Base-by-base conservation (phyloP, 1,140 invertebrate genomes). In the Trissolcus basalis region DNA sequence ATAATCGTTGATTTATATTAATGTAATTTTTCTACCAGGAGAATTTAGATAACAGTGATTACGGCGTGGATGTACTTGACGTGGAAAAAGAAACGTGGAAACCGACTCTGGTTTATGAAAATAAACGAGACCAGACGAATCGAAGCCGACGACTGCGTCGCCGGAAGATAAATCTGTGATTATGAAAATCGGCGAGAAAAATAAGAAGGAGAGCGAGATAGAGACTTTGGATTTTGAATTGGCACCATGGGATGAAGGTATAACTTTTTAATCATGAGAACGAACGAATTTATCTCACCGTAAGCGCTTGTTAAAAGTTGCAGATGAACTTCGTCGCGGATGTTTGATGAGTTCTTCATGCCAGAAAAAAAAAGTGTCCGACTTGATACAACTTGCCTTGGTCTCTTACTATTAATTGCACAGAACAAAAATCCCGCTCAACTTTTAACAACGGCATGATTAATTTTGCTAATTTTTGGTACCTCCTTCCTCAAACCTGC, bases 131-230 rank as follows among this genome's bases (percentile, higher is more conserved):
- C 48, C 56, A 0, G 35, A 58, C 4, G 45, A 73, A 27, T 56
- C 51, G 11, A 43, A 48, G 43, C 6, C 50, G 10, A 27, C 58
- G 4, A 71, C 50, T 32, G 54, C 61, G 8, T 5, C 13, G 11
- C 55, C 49, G 1, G 59, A 81, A 0, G 72, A 83, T 48, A 70
- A 80, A 1, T 84, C 85, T 0, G 80, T 75, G 7, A 80, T 87
- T 33, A 88, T 88, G 87, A 83, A 73, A 60, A 81, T 88, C 12
- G 71, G 70, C 32, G 60, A 65, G 27, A 82, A 79, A 54, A n/a
- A 60, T 12, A 15, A 11, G 8, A 53, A 70, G 11, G 5, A 59
- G 12, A 47, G 60, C 4, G 43, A 61, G 7, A 33, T 39, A 41
- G 43, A 55, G 1, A 58, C 39, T 0, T 32, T 12, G n/a, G 39